Evolutionary conservation across 2,888 invertebrate species (phyloP).

Genomic region (Cosmia pyralina): DNA sequence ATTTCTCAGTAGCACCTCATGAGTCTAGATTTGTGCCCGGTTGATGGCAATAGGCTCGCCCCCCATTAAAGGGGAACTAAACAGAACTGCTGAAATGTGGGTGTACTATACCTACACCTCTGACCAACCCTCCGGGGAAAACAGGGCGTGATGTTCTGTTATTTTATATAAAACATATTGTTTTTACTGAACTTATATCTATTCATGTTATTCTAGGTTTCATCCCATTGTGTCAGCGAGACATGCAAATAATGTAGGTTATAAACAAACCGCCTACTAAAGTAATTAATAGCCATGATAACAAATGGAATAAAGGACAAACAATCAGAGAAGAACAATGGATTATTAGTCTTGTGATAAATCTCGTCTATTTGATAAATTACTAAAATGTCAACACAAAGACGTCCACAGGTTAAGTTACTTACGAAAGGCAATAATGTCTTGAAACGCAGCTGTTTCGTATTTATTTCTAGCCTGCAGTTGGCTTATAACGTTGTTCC

Average conservation of each 20-base stretch:
- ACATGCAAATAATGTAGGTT: conserved; percentile 45
- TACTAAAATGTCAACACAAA: conserved; percentile 71
- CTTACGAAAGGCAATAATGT: conserved; percentile 95
- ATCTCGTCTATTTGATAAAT: conserved; percentile 57
- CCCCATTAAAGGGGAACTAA: too few species aligned
- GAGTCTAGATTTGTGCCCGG: too few species aligned
- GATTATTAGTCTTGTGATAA: conserved; percentile 66
- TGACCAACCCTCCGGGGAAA: too few species aligned
- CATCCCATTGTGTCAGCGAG: conserved; percentile 21
- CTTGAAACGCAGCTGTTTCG: conserved; percentile 94
- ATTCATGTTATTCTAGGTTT: conserved; percentile 6
- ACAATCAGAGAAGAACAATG: conserved; percentile 62
- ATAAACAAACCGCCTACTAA: conserved; percentile 52
- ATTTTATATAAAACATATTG: neutral
- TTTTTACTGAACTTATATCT: neutral
- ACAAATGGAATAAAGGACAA: conserved; percentile 43
- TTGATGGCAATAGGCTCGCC: too few species aligned
- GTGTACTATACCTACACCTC: too few species aligned
- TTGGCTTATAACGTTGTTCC: conserved; percentile 92
- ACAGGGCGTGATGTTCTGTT: too few species aligned
- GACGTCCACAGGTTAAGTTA: conserved; percentile 80
- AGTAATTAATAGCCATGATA: conserved; percentile 55
- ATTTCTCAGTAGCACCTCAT: too few species aligned
- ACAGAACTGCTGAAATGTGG: too few species aligned
- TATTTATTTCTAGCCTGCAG: conserved; percentile 93